phyloP scores from a whole-genome alignment of 2,888 invertebrate species.

The Conops quadrifasciatus region DNA sequence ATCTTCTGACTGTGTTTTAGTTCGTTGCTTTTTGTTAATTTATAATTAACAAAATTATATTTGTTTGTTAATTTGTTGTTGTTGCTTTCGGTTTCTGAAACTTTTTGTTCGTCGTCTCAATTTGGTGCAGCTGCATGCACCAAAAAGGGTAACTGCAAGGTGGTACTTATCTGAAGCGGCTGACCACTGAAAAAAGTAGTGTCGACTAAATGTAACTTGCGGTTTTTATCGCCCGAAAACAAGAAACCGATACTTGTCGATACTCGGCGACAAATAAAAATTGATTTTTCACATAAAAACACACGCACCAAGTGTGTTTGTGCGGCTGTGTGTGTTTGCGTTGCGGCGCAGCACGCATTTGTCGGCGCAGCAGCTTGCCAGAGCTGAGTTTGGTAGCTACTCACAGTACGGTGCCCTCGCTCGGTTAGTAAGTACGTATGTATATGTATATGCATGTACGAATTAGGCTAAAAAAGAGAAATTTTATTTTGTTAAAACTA shows the following conservation, averaged over 20 bases:
- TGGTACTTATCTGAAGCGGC: not conserved
- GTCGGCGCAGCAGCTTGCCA: no score
- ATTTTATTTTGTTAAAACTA: no score
- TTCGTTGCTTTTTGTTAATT: slow-evolving; percentile 23
- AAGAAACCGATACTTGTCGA: not conserved
- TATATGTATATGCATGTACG: no score
- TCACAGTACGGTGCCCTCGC: no score
- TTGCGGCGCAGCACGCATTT: slow-evolving; percentile 7
- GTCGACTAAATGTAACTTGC: slow-evolving; percentile 28
- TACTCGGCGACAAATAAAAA: not conserved
- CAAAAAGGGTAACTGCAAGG: slow-evolving; percentile 21
- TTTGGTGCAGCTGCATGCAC: not conserved
- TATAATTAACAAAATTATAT: no score
- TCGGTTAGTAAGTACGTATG: no score
- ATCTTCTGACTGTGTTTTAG: slow-evolving; percentile 13
- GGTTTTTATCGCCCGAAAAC: not conserved
- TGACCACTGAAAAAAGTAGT: slow-evolving; percentile 12
- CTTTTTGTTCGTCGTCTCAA: no score
- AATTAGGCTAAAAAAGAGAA: no score
- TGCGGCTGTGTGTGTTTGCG: not conserved
- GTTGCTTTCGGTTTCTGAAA: no score
- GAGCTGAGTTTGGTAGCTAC: no score
- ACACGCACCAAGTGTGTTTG: not conserved
- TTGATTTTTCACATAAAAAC: slow-evolving; percentile 8
- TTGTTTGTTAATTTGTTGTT: no score